phyloP scores from a whole-genome alignment of 2,797 vertebrate genomes.

The Gobionotothen gibberifrons region DNA sequence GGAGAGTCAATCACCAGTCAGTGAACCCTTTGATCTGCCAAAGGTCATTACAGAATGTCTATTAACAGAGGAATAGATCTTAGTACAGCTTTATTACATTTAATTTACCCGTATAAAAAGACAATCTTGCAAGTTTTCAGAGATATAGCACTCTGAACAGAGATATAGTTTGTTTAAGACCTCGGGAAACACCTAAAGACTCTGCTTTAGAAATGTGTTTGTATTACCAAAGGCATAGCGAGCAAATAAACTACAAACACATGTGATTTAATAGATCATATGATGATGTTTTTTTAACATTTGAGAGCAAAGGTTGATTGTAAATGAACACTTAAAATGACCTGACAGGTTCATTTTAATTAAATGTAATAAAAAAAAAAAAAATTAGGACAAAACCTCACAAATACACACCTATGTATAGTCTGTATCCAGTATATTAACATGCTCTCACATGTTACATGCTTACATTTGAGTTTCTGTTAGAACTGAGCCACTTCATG shows the following conservation, averaged over 20 bases:
- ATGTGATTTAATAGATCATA: no score
- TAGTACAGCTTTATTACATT: background rate
- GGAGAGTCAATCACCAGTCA: constrained; percentile 24
- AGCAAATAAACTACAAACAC: background rate
- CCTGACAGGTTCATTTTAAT: background rate
- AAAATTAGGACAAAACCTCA: background rate
- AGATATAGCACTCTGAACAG: no score
- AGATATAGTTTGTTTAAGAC: no score
- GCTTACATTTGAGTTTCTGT: constrained; percentile 18
- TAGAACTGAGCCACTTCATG: constrained; percentile 8
- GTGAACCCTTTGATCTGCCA: constrained; percentile 33
- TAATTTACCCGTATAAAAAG: background rate
- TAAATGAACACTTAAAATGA: no score
- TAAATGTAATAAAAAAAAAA: no score
- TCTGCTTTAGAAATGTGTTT: no score
- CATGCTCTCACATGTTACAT: constrained; percentile 14
- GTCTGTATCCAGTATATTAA: background rate
- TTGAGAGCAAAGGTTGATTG: background rate
- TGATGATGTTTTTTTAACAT: background rate
- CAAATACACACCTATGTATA: background rate
- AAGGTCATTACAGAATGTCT: constrained; percentile 15
- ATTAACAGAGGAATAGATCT: background rate
- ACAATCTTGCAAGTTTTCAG: background rate
- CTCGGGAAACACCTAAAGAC: background rate
- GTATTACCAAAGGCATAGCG: background rate